A percentile compares a stretch with the other conserved stretches of the same genome.
These are phyloP conservation scores for Opisthograptis luteolata DNA, from an alignment of 2,888 invertebrate genomes.

Conservation along the genomic window DNA sequence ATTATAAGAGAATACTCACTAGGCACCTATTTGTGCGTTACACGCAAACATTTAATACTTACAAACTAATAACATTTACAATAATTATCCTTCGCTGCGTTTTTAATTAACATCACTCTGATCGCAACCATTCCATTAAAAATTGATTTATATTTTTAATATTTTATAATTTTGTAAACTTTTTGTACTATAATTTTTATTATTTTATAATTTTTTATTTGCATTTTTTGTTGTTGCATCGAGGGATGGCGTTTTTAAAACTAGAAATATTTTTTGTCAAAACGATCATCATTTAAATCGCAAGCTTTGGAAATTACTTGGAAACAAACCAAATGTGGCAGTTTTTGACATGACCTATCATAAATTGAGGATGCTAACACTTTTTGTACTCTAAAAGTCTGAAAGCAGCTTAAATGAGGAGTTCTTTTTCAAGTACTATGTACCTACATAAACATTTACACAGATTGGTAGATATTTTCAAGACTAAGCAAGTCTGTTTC, in stretches of 20 bases:
- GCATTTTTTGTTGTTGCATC: conserved; percentile 49
- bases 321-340: neutral
- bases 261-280: conserved; percentile 31
- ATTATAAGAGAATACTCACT: conserved; percentile 58
- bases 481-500: no score
- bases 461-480: no score
- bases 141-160: conserved; percentile 44
- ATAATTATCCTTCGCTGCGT: conserved; percentile 56
- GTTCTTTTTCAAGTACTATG: no score
- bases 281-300: neutral
- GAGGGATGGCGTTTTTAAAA: conserved; percentile 62
- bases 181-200: conserved; percentile 34
- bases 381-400: conserved; percentile 1
- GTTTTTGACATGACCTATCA: conserved; percentile 13
- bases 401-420: no score
- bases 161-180: conserved; percentile 33
- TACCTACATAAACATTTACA: neutral
- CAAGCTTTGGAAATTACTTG: conserved; percentile 10
- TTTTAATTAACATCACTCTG: conserved; percentile 44
- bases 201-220: conserved; percentile 24
- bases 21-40: conserved; percentile 64
- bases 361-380: conserved; percentile 5
- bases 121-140: conserved; percentile 58
- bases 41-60: conserved; percentile 58
- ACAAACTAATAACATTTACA: conserved; percentile 57